Evolutionary conservation across 2,113 vertebrate genomes (phyloP), one percentile per base, ranked within the genome.

Genomic region (Hyaena hyaena): DNA sequence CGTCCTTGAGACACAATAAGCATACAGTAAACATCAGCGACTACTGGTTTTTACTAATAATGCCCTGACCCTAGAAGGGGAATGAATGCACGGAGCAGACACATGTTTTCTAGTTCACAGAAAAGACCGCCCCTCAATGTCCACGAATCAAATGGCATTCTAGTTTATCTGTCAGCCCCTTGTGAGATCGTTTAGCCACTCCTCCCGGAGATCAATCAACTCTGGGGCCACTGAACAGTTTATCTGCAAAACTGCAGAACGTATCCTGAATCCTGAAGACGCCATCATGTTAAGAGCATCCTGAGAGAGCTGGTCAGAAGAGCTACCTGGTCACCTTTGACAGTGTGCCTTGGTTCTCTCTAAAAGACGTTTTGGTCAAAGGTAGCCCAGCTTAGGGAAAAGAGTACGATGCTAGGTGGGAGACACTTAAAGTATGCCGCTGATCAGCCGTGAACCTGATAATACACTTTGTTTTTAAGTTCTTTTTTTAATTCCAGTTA

Each of bases 291-390:
- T 73, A 65, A 68, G 0, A 48, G 63, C 33, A 92, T 86, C 35
- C 63, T 82, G 45, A 96, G 53, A 95, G 48, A n/a, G 31, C 48
- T 26, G 69, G 14, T 81, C 43, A 23, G 80, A 95, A 87, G 19
- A 90, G 68, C 33, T 66, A 31, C 39, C 16, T 39, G 28, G 24
- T 48, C 65, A 87, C 31, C 50, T 76, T 69, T 68, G 11, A 79
- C 21, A 50, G 3, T 50, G 87, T 81, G 74, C 12, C 14, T 76
- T 76, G 80, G 17, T 80, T 96, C 93, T 95, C 65, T 81, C 28
- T 90, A 85, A 93, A 95, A 90, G n/a, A 28, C 65, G 80, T 55
- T 86, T 71, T 87, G 45, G 26, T 85, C 65, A 66, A 95, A 97
- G 17, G 66, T 33, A 74, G 17, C 69, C 87, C 31, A 86, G 58